Evolutionary conservation across 2,797 vertebrate genomes (phyloP), one percentile per base, ranked within the genome.

Genomic region (Spea hammondii): DNA sequence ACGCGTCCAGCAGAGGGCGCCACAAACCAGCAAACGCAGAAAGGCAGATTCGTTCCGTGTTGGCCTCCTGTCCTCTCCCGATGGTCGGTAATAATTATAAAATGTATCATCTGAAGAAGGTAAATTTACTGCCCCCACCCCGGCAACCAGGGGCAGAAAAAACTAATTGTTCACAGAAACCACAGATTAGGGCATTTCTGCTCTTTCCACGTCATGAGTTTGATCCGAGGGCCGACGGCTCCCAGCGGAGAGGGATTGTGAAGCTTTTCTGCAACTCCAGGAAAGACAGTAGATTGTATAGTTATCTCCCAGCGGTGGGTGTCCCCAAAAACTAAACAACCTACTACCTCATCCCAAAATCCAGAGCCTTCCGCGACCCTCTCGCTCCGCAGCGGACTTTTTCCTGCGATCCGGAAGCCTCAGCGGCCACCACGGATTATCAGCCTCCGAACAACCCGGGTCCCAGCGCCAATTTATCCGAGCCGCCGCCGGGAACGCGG

Each of bases 251-350:
- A 32, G 17, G 47, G 8, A 54, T 7, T 49, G 46, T 82, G 89
- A 76, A n/a, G 92, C 67, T 76, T 83, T 85, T 87, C 88, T 88
- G 89, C 85, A 90, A 89, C 96, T 90, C 95, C 98, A 94, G 93
- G 97, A 98, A 98, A 99, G 97, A 99, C 96, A 99, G 96, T 98
- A 99, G 95, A 96, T 93, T 99, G 96, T 96, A 97, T 98, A 99
- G 97, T 99, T 97, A 98, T 98, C 97, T 98, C 96, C 97, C 95
- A 96, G 94, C 94, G 90, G 95, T 86, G 95, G 96, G 96, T 99
- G 92, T 96, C 95, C 97, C 96, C 96, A 96, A 99, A 97, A 99
- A 98, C 97, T 98, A 99, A 98, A 98, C 97, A 99, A 99, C 96
- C 96, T 97, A 98, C 97, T 99, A 98, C 97, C 97, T 99, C 97